Base-by-base conservation (phyloP, 2,113 vertebrate genomes). In the Spheniscus mendiculus region DNA sequence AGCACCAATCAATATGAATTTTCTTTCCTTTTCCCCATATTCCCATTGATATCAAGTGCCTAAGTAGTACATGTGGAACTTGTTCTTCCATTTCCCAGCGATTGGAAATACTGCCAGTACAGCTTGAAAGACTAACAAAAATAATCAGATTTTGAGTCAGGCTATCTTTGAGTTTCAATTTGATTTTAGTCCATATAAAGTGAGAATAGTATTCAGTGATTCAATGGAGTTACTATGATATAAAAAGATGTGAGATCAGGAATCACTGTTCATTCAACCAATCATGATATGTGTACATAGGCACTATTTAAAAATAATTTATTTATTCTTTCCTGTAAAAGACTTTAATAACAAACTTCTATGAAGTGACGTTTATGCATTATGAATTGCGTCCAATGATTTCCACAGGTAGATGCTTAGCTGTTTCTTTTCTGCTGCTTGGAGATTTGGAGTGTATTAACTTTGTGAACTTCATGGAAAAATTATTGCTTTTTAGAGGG, bases 401-500 rank as follows among this genome's bases (percentile, higher is more conserved):
- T 92, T 95, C 79, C 80, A 61, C 63, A 91, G 71, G 76, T 80
- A 90, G n/a, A 74, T 58, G 38, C 53, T n/a, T 83, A 87, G 36
- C 66, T 93, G 49, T 84, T 96, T 87, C 70, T 92, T 93, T 83
- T 90, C 55, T 90, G 20, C 66, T 92, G 81, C 74, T 78, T 81
- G 82, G 91, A 96, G 91, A 61, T 89, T 95, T 95, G 78, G 86
- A 87, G 71, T 87, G 7, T 92, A 83, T 94, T 97, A 95, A 96
- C 94, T 94, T 95, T 89, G 91, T 83, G 91, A 94, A 97, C 95
- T 86, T 97, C 73, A 72, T 87, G 70, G 97, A 93, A 93, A 94
- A 97, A 98, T 62, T 88, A 96, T 61, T 96, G 69, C 86, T 92
- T 97, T 97, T 96, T 97, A 94, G 71, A 74, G 40, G 94, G 96